Evolutionary conservation across 2,113 vertebrate genomes (phyloP).

Genomic region (Carlito syrichta): DNA sequence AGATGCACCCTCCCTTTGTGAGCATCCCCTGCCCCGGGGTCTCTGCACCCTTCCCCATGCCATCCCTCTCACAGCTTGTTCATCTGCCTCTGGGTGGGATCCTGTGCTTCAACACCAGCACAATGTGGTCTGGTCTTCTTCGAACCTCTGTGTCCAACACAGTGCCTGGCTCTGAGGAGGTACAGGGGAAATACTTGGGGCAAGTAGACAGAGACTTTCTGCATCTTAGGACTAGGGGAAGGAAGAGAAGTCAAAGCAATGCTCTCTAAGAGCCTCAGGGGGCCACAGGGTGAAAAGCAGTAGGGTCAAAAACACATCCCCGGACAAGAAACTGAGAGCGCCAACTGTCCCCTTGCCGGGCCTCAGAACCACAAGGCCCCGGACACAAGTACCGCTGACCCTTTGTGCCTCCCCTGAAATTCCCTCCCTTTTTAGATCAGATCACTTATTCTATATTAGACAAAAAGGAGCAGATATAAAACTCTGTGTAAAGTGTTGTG

Average conservation of each 20-base stretch:
- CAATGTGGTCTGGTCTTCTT: background rate
- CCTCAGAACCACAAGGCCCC: background rate
- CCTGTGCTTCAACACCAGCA: background rate
- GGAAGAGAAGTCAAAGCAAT: background rate
- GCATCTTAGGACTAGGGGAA: background rate
- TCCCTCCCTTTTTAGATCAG: background rate
- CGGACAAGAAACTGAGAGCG: accelerated
- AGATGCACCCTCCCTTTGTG: too few species aligned
- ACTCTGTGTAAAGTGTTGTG: background rate
- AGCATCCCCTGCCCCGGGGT: background rate
- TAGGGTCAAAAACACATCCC: accelerated
- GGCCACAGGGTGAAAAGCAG: background rate
- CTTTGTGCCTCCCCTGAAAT: accelerated
- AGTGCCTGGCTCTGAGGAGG: background rate
- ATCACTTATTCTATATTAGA: background rate
- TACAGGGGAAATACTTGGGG: background rate
- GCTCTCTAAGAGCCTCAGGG: background rate
- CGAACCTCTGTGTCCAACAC: background rate
- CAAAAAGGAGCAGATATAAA: background rate
- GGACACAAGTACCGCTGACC: too few species aligned
- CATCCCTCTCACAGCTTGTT: accelerated
- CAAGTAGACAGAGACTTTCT: background rate
- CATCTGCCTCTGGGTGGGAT: background rate
- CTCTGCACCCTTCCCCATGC: too few species aligned
- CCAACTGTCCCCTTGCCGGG: too few species aligned